Base-by-base conservation (phyloP, 2,797 vertebrate genomes). In the Peromyscus aztecus region DNA sequence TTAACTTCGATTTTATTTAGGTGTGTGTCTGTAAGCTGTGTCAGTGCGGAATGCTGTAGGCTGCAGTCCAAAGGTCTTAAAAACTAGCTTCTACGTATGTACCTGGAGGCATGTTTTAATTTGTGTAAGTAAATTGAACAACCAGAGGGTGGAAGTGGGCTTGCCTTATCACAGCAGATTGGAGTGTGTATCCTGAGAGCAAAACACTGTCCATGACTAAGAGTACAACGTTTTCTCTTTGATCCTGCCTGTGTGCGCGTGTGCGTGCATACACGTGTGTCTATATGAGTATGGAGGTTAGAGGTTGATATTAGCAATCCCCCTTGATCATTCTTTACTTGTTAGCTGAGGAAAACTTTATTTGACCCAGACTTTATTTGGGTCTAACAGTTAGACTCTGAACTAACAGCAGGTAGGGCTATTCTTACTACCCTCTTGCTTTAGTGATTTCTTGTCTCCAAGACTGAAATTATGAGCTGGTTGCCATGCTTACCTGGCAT, bases 1-100 rank as follows among this genome's bases (percentile, higher is more conserved):
- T 31, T 94, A 96, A 69, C 67, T 94, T 96, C 57, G 55, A 23
- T 93, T 96, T 95, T 82, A 96, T 71, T 78, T 91, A 67, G 46
- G 2, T 73, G 78, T 14, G 1, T 82, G n/a, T 76, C 24, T 76
- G 9, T 85, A 76, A 67, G 63, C 17, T 61, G 1, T 80, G 23
- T 94, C 88, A 90, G 13, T 65, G 29, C 86, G 87, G 92, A 91
- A 43, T 84, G 11, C 19, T 80, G 7, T 94, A 61, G 40, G 49
- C 55, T 52, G 76, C 2, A 89, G 27, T 86, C 61, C 46, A n/a
- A 76, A 67, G 46, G 11, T n/a, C 83, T 81, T 86, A 75, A 69
- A 92, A 78, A 65, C 57, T 4, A 69, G 4, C 94, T 95, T 94
- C 37, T 81, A 7, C 65, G 34, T 85, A 31, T n/a, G 19, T 4